Evolutionary conservation across 2,113 vertebrate genomes (phyloP).

Genomic region (Aramus guarauna): DNA sequence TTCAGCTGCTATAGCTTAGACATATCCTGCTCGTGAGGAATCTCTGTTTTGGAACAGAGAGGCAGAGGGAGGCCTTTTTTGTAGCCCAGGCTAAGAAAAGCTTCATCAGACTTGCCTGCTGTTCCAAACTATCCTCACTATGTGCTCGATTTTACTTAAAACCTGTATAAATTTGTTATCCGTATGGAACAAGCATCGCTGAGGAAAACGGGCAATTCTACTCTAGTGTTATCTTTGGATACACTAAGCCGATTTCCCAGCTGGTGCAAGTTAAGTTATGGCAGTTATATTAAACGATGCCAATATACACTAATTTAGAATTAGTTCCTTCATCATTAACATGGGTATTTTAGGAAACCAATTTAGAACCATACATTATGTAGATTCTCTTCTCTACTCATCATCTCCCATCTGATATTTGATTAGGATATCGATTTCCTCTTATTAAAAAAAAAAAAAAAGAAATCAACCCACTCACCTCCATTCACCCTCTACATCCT

Average conservation of each 20-base stretch:
- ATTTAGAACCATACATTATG: constrained; percentile 44
- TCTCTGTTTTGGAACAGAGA: background rate
- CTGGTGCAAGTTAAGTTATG: constrained; percentile 43
- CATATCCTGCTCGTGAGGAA: background rate
- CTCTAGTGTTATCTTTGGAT: constrained; percentile 31
- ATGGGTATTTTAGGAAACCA: constrained; percentile 49
- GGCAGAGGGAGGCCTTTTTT: background rate
- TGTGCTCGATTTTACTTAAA: background rate
- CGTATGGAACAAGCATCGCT: background rate
- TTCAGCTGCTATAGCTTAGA: background rate
- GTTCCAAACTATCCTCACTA: background rate
- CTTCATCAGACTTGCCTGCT: background rate
- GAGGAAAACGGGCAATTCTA: constrained; percentile 31
- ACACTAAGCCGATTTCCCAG: constrained; percentile 26
- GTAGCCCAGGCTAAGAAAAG: background rate
- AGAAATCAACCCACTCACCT: constrained; percentile 34
- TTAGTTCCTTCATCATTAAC: constrained; percentile 46
- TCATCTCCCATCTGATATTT: constrained; percentile 43
- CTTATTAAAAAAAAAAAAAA: constrained; percentile 18
- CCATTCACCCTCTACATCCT: constrained; percentile 30
- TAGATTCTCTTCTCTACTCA: constrained; percentile 19
- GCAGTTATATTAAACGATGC: constrained; percentile 55
- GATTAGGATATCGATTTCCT: constrained; percentile 47
- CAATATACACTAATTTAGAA: constrained; percentile 55
- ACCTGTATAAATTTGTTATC: background rate